Base-by-base conservation (phyloP, 2,888 invertebrate species). In the Orthosia gracilis region DNA sequence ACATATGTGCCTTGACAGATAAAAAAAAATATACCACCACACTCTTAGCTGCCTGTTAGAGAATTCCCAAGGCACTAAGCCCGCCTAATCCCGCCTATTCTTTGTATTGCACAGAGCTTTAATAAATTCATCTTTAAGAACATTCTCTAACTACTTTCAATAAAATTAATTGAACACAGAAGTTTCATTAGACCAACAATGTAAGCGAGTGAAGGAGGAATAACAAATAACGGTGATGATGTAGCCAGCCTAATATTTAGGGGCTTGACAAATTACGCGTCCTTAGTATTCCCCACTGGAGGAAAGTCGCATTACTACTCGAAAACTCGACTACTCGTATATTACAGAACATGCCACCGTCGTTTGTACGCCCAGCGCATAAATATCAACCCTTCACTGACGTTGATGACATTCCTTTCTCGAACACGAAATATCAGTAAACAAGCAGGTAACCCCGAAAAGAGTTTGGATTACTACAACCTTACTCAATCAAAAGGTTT, bases 221-320 rank as follows among this genome's bases (percentile, higher is more conserved):
- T 91, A 90, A 91, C 89, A 92, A 93, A 91, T 89, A 89, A 89
- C 87, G 82, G 80, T 72, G 86, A 85, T 89, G 89, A 91, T 89
- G 90, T 90, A 87, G 86, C 84, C 73, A 83, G 80, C 85, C 84
- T 82, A 87, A 91, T 92, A 91, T 92, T 90, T 85, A 87, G 83
- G 89, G 78, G 72, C 69, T 84, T 91, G 92, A 94, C 91, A 94
- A 93, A 94, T 92, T 91, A 90, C 87, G 84, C 78, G 84, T 86
- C 78, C 82, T 93, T 90, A 89, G 88, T 91, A 92, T 92, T 91
- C 91, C 81, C 78, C 75, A 75, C 76, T 82, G 76, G 80, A 78
- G 81, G 78, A 82, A 79, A 84, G 73, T 81, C 84, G 74, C 78
- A 84, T 86, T 86, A 83, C 73, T 70, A 72, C 69, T 70, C 40